phyloP scores from a whole-genome alignment of 2,797 vertebrate species.

The Chaetodon trifasciatus region DNA sequence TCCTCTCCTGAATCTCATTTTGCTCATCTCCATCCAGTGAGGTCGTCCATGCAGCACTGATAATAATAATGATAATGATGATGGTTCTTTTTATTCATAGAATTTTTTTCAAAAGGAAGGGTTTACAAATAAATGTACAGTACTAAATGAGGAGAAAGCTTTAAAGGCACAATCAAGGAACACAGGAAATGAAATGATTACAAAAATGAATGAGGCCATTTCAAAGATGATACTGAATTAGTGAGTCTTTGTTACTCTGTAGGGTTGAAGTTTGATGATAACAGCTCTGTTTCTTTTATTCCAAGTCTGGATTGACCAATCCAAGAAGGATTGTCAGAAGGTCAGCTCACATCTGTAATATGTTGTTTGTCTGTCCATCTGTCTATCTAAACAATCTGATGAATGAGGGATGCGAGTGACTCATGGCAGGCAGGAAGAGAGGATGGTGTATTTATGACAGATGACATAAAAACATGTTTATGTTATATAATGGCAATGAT shows the following conservation, averaged over 20 bases:
- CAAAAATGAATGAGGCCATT: neutral
- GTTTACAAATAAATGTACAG: constrained; percentile 1
- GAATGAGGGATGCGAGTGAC: neutral
- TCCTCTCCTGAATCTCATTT: constrained; percentile 7
- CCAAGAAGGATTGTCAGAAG: too few species aligned
- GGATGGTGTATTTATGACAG: neutral
- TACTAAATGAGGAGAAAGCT: constrained; percentile 11
- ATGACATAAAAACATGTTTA: neutral
- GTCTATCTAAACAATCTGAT: neutral
- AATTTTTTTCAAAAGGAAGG: constrained; percentile 2
- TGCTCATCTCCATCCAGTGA: constrained; percentile 39
- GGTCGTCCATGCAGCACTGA: constrained; percentile 3
- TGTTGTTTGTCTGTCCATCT: neutral
- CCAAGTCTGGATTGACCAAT: too few species aligned
- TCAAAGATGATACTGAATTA: constrained; percentile 17
- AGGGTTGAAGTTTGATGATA: constrained; percentile 8
- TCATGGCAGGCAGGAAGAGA: neutral
- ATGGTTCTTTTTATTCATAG: constrained; percentile 14
- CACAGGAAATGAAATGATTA: constrained; percentile 15
- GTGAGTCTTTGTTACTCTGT: neutral
- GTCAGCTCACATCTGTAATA: too few species aligned
- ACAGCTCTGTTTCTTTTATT: neutral
- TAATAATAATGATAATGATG: constrained; percentile 5
- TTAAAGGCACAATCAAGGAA: neutral
- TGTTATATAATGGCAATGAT: neutral